Base-by-base conservation (phyloP, 2,888 invertebrate species). In the Cheilosia scutellata region DNA sequence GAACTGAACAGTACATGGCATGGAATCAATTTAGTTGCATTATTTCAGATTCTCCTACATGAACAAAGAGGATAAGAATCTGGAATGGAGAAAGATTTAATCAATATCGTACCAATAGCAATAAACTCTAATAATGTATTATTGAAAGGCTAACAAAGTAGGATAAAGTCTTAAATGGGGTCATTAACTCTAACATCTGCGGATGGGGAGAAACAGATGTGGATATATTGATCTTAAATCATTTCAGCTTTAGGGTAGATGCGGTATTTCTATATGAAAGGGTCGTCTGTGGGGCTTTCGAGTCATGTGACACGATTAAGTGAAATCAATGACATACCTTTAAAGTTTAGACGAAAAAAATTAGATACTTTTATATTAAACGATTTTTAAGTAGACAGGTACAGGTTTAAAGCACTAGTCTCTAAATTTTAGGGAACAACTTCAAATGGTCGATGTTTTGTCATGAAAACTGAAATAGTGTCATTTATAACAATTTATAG, bases 91-190 rank as follows among this genome's bases (percentile, higher is more conserved):
- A 3, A 16, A 20, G 47, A 47, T 47, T 47, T 16, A 16, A 47
- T 20, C 47, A 47, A 47, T 47, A 20, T 7, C 16, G 47, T 6
- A 47, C 20, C 47, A 47, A 47, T 47, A 47, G 7, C 47, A 20
- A 47, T 47, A 47, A 47, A 47, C 47, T 47, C 7, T 20, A 47
- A 47, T 47, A 37, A 37, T 37, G 37, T 37, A 47, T 47, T 47
- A 47, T 20, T 47, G 47, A 16, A 47, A 16, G 47, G 47, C 47
- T 16, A 20, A 47, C 20, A 47, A 47, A 47, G 47, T 47, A 7
- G 20, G 16, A 47, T 47, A 47, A 47, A 47, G 47, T 47, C 47
- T 20, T 47, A 47, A 47, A 47, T 20, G 20, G 5, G 20, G 16
- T 16, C 47, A 16, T 47, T 47, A 47, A 47, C 16, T 11, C 37